These are phyloP conservation scores for Peromyscus maniculatus DNA, from an alignment of 2,113 vertebrate species.

Conservation along the genomic window DNA sequence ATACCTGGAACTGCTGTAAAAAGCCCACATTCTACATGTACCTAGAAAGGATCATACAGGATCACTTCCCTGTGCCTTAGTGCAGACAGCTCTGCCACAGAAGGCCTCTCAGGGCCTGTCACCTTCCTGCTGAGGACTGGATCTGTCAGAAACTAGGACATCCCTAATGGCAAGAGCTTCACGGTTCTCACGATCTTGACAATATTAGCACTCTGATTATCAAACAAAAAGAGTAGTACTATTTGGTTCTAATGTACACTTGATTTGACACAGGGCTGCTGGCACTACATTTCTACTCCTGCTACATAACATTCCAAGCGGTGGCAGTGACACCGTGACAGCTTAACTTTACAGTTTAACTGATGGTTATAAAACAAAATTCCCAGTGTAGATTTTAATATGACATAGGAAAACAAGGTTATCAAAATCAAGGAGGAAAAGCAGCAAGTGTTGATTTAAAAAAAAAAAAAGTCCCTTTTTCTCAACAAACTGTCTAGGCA, in stretches of 20 bases:
- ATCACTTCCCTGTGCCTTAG: constrained; percentile 51
- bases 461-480: neutral
- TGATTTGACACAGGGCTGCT: constrained; percentile 1
- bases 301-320: constrained; percentile 40
- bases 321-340: neutral
- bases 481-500: neutral
- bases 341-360: neutral
- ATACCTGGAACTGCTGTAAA: constrained; percentile 57
- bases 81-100: constrained; percentile 72
- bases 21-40: constrained; percentile 56
- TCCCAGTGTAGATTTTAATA: constrained; percentile 23
- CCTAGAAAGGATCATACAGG: constrained; percentile 49
- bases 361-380: neutral
- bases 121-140: constrained; percentile 77
- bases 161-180: constrained; percentile 78
- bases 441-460: neutral
- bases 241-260: constrained; percentile 59
- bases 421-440: constrained; percentile 11
- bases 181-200: constrained; percentile 72
- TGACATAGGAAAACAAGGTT: constrained; percentile 54
- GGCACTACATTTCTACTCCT: constrained; percentile 41
- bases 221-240: constrained; percentile 66
- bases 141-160: constrained; percentile 78
- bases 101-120: constrained; percentile 70
- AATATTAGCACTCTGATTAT: constrained; percentile 70